A percentile compares a stretch with the other conserved stretches of the same genome.
phyloP scores from a whole-genome alignment of 2,797 vertebrate species.

The Megalops cyprinoides region DNA sequence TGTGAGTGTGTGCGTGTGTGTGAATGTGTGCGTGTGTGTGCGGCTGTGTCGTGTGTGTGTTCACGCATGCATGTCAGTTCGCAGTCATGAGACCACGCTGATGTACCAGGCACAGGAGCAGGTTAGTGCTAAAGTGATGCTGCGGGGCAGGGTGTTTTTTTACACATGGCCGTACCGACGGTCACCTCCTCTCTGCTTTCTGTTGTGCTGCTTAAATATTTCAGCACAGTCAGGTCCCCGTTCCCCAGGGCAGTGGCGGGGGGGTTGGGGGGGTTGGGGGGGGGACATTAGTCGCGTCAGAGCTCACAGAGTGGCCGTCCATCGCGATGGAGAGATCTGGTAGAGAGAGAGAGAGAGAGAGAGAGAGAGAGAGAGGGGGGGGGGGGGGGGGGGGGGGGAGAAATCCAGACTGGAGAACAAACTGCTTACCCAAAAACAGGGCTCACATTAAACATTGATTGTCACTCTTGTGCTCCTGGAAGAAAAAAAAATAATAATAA shows the following conservation, averaged over 20 bases:
- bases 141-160: too few relatives aligned
- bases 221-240: background rate
- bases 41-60: too few relatives aligned
- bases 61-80: background rate
- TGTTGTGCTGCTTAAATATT: constrained; percentile 19
- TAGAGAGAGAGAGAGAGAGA: too few relatives aligned
- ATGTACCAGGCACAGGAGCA: background rate
- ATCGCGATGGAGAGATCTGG: too few relatives aligned
- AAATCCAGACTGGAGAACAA: background rate
- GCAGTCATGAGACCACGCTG: background rate
- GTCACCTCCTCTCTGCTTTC: background rate
- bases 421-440: constrained; percentile 16
- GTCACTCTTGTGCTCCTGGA: background rate
- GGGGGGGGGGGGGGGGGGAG: background rate
- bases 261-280: background rate
- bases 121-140: constrained; percentile 1
- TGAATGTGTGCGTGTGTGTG: too few relatives aligned
- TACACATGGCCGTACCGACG: too few relatives aligned
- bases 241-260: background rate
- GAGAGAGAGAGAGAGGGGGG: background rate
- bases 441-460: constrained; percentile 28
- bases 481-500: too few relatives aligned
- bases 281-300: background rate
- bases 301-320: too few relatives aligned
- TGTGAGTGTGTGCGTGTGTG: too few relatives aligned